A percentile compares a stretch with the other conserved stretches of the same genome.
These are phyloP conservation scores for Solea solea DNA, from an alignment of 2,113 vertebrate species.

Conservation along the genomic window DNA sequence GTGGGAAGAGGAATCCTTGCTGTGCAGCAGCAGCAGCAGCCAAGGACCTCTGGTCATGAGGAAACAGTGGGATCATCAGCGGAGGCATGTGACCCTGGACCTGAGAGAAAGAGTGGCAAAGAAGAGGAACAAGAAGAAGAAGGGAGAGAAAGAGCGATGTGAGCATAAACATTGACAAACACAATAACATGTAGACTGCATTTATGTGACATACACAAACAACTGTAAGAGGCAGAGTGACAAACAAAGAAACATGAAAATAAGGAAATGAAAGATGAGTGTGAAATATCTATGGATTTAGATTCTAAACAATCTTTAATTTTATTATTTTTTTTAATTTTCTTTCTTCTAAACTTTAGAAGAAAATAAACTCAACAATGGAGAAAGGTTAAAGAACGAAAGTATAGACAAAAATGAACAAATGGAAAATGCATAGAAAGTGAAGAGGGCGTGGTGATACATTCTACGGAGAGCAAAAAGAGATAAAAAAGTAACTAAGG, in stretches of 20 bases:
- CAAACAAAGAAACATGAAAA: background rate
- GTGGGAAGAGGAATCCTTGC: conserved; percentile 95
- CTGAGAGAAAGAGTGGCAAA: conserved; percentile 73
- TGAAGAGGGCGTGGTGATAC: background rate
- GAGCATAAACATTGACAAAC: background rate
- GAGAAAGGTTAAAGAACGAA: background rate
- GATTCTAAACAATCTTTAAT: no score
- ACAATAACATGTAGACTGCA: background rate
- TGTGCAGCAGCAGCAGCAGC: conserved; percentile 94
- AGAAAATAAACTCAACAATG: no score
- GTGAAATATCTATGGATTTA: no score
- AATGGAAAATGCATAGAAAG: background rate
- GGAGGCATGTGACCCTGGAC: conserved; percentile 98
- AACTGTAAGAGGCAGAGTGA: background rate
- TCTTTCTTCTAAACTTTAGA: no score
- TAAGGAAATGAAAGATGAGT: background rate
- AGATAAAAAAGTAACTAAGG: background rate
- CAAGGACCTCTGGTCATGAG: conserved; percentile 96
- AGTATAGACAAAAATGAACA: background rate
- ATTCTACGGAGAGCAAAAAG: background rate
- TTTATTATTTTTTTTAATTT: no score
- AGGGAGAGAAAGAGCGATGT: background rate
- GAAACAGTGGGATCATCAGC: conserved; percentile 98
- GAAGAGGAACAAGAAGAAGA: background rate
- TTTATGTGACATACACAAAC: background rate